A percentile compares a stretch with the other conserved stretches of the same genome.
phyloP scores from a whole-genome alignment of 2,113 vertebrate species.

The Labeo catla region DNA sequence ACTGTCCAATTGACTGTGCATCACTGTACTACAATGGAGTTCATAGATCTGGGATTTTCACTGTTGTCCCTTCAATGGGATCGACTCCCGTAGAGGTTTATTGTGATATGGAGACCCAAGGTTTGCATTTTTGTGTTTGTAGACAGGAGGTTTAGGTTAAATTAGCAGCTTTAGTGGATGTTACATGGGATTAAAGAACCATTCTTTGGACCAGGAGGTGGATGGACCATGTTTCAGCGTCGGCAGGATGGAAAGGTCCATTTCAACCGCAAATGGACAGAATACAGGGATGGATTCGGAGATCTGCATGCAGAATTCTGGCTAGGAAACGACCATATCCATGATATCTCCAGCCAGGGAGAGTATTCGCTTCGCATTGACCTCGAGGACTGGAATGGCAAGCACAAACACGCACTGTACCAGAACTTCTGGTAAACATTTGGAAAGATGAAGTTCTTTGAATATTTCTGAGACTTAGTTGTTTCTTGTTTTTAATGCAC shows the following conservation, averaged over 20 bases:
- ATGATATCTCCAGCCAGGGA: conserved; percentile 80
- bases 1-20: conserved; percentile 85
- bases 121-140: conserved; percentile 59
- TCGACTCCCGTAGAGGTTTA: conserved; percentile 79
- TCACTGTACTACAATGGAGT: conserved; percentile 83
- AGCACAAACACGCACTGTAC: conserved; percentile 84
- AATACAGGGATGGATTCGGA: conserved; percentile 86
- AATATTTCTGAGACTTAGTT: not conserved
- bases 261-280: conserved; percentile 84
- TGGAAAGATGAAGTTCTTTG: not conserved
- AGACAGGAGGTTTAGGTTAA: not conserved
- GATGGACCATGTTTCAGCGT: conserved; percentile 86
- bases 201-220: conserved; percentile 74
- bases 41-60: conserved; percentile 81
- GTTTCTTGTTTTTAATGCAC: not conserved
- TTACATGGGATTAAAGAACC: not conserved
- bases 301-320: conserved; percentile 84
- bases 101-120: conserved; percentile 88
- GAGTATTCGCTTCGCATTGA: conserved; percentile 84
- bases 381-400: conserved; percentile 86
- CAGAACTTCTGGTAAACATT: conserved; percentile 82
- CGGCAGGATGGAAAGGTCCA: conserved; percentile 83
- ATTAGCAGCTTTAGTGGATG: not conserved
- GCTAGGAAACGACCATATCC: conserved; percentile 87
- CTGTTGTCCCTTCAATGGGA: conserved; percentile 74